These are phyloP conservation scores for Zhengitettix transpicula DNA, from an alignment of 2,888 invertebrate species.

Conservation along the genomic window DNA sequence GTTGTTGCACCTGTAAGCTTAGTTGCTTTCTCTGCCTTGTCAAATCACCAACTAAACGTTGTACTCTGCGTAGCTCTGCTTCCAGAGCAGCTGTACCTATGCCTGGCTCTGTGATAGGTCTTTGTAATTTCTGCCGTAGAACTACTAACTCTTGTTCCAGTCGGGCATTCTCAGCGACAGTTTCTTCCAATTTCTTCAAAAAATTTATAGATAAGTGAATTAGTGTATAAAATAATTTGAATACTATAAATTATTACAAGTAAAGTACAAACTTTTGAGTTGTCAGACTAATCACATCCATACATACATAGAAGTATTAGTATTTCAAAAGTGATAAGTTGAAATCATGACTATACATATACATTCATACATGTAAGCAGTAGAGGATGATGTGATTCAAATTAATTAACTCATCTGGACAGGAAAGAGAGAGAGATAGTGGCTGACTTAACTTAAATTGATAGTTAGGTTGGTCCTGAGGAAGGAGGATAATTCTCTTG, in stretches of 20 bases:
- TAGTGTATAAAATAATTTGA: conserved; percentile 28
- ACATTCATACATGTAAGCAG: too few relatives aligned
- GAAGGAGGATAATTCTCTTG: too few relatives aligned
- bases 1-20: conserved; percentile 67
- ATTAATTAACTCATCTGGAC: too few relatives aligned
- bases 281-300: too few relatives aligned
- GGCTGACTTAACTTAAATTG: too few relatives aligned
- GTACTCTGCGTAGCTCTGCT: conserved; percentile 63
- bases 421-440: too few relatives aligned
- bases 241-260: not conserved
- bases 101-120: conserved; percentile 20
- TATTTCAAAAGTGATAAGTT: too few relatives aligned
- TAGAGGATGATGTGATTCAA: too few relatives aligned
- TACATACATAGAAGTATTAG: too few relatives aligned
- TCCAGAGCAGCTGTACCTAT: conserved; percentile 25
- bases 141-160: conserved; percentile 75
- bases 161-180: conserved; percentile 76
- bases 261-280: too few relatives aligned
- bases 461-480: too few relatives aligned
- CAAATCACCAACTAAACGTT: conserved; percentile 68
- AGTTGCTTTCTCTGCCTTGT: conserved; percentile 73
- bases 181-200: conserved; percentile 69
- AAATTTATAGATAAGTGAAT: conserved; percentile 23
- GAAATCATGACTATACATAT: too few relatives aligned
- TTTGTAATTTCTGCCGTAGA: conserved; percentile 65